Conservation (phyloP, 53 echinoderm and acorn worm genomes). For the Paracentrotus lividus region DNA sequence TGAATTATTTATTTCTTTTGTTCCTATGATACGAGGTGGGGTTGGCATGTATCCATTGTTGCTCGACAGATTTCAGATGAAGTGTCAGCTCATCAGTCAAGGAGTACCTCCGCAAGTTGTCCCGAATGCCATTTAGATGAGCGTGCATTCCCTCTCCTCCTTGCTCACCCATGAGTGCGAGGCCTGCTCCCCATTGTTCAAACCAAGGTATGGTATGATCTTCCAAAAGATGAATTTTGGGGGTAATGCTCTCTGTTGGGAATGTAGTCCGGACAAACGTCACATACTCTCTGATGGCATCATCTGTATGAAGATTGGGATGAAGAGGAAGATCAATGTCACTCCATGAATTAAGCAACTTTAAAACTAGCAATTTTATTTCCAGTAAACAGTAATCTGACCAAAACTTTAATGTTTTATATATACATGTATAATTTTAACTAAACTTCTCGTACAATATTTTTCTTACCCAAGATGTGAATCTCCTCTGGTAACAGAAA, state of each 20-base stretch:
- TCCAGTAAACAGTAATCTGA: neutral
- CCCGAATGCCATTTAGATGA: neutral
- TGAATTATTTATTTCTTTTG: neutral
- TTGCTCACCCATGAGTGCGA: conserved; percentile 34
- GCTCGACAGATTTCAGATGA: neutral
- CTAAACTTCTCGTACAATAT: neutral
- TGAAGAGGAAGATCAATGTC: neutral
- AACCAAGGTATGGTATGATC: conserved; percentile 55
- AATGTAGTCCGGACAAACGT: conserved; percentile 2
- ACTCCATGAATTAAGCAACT: neutral
- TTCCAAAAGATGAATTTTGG: conserved; percentile 50
- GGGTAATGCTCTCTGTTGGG: neutral
- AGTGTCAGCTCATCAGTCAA: conserved; percentile 17
- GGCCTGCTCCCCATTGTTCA: conserved; percentile 33
- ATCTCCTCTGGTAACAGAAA: neutral
- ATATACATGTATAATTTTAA: neutral
- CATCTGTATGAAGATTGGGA: neutral
- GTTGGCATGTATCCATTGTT: conserved; percentile 18
- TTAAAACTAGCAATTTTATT: neutral
- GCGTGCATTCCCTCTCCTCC: conserved; percentile 59
- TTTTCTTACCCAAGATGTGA: neutral
- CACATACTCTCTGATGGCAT: conserved; percentile 18
- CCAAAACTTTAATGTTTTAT: too few species aligned
- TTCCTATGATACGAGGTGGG: neutral
- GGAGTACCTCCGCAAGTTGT: neutral